Percentiles rank a stretch among this genome's conserved stretches.
These are phyloP conservation scores for Leptarthrus brevirostris DNA, from an alignment of 2,888 invertebrate species.

Conservation along the genomic window DNA sequence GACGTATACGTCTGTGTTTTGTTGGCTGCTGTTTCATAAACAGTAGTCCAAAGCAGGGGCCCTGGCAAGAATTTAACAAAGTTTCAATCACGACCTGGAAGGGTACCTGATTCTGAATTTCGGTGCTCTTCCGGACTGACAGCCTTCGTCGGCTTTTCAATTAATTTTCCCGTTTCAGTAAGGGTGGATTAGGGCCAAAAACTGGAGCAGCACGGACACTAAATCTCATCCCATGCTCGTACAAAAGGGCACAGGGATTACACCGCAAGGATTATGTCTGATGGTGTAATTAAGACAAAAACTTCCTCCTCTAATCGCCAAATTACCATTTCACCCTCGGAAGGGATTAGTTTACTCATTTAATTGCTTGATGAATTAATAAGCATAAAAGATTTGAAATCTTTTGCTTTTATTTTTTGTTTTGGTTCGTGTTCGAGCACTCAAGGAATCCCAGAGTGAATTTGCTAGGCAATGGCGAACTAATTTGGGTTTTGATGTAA, in stretches of 20 bases:
- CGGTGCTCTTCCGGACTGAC: too few species aligned
- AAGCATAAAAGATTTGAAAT: background rate
- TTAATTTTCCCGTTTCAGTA: background rate
- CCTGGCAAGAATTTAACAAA: too few species aligned
- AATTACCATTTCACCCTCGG: conserved; percentile 19
- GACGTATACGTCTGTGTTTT: too few species aligned
- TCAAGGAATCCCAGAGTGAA: background rate
- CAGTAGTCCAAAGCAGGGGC: too few species aligned
- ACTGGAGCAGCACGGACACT: background rate
- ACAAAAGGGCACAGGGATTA: background rate
- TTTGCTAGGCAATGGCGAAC: background rate
- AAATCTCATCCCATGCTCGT: background rate
- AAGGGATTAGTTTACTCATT: conserved; percentile 30
- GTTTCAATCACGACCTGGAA: too few species aligned
- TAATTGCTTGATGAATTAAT: conserved; percentile 39
- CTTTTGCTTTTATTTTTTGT: background rate
- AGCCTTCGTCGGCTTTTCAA: background rate
- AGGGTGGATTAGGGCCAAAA: background rate
- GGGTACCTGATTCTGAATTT: too few species aligned
- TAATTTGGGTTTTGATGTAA: background rate
- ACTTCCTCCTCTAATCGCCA: conserved; percentile 8
- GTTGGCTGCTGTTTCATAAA: too few species aligned
- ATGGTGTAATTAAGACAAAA: conserved; percentile 35
- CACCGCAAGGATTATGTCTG: conserved; percentile 6
- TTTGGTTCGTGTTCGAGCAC: background rate